Conservation (phyloP, 2,888 invertebrate species). For the Stomorhina lunata region DNA sequence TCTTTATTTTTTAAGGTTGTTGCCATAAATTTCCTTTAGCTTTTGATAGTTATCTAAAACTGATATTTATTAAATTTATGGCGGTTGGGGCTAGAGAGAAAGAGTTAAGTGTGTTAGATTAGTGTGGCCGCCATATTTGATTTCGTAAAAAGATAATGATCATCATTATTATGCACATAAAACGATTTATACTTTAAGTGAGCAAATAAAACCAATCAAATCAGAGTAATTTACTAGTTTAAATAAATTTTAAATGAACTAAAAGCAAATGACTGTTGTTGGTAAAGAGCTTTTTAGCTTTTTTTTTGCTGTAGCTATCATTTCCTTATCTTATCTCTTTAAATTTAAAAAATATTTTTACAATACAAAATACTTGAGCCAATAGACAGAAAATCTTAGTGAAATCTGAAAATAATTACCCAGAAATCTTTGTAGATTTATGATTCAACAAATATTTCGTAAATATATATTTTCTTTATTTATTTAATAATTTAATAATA, state of each 20-base stretch:
- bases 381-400: conserved; percentile 46
- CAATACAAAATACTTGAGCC: conserved; percentile 37
- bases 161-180: conserved; percentile 29
- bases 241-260: background rate
- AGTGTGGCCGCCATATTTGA: conserved; percentile 59
- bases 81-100: background rate
- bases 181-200: conserved; percentile 40
- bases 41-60: conserved; percentile 39
- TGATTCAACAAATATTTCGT: conserved; percentile 60
- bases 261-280: background rate
- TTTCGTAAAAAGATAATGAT: conserved; percentile 41
- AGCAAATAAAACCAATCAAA: conserved; percentile 66
- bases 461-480: conserved; percentile 49
- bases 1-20: conserved; percentile 38
- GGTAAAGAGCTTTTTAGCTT: conserved; percentile 7
- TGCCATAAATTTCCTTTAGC: conserved; percentile 7
- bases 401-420: conserved; percentile 43
- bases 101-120: background rate
- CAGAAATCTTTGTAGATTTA: conserved; percentile 64
- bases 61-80: background rate
- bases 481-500: conserved; percentile 52
- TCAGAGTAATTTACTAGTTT: conserved; percentile 49
- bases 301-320: conserved; percentile 30
- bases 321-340: conserved; percentile 50
- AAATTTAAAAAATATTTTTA: conserved; percentile 29